Conservation (phyloP, 1,140 invertebrate genomes). For the Drosophila eugracilis region DNA sequence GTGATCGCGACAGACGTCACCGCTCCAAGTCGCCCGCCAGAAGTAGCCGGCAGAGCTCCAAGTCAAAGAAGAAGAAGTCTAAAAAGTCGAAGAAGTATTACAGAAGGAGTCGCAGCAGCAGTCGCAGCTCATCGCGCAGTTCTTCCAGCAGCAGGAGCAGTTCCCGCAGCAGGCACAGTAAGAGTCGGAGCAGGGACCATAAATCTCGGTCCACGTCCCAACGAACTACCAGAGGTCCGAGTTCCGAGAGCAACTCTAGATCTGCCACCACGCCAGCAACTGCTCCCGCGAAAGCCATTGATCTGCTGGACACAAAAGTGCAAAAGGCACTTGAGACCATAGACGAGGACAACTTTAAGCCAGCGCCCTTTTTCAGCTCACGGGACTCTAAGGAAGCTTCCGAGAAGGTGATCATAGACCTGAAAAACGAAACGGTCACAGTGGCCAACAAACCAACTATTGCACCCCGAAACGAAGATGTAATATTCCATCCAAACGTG, state of each 20-base stretch:
- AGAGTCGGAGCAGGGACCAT: conserved; percentile 53
- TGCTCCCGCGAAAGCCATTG: conserved; percentile 52
- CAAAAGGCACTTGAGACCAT: conserved; percentile 73
- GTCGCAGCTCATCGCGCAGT: conserved; percentile 65
- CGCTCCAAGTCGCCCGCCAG: conserved; percentile 66
- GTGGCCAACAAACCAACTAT: conserved; percentile 49
- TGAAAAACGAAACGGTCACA: conserved; percentile 70
- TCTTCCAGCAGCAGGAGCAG: conserved; percentile 61
- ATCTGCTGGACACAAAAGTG: conserved; percentile 69
- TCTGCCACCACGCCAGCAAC: conserved; percentile 16
- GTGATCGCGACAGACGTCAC: conserved; percentile 59
- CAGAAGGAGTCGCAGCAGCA: conserved; percentile 68
- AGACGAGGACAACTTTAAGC: conserved; percentile 74
- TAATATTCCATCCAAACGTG: conserved; percentile 68
- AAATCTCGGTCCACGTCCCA: conserved; percentile 64
- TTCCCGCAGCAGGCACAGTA: conserved; percentile 68
- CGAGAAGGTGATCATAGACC: conserved; percentile 77
- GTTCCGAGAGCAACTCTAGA: conserved; percentile 60
- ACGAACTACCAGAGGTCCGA: conserved; percentile 58
- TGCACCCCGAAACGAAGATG: conserved; percentile 52
- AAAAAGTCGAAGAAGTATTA: conserved; percentile 80
- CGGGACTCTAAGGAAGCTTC: conserved; percentile 53
- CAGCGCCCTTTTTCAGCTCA: conserved; percentile 67
- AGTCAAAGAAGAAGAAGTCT: conserved; percentile 73
- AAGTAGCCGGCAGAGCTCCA: conserved; percentile 60